These are phyloP conservation scores for Agelastica alni DNA, from an alignment of 2,888 invertebrate species.

Conservation along the genomic window DNA sequence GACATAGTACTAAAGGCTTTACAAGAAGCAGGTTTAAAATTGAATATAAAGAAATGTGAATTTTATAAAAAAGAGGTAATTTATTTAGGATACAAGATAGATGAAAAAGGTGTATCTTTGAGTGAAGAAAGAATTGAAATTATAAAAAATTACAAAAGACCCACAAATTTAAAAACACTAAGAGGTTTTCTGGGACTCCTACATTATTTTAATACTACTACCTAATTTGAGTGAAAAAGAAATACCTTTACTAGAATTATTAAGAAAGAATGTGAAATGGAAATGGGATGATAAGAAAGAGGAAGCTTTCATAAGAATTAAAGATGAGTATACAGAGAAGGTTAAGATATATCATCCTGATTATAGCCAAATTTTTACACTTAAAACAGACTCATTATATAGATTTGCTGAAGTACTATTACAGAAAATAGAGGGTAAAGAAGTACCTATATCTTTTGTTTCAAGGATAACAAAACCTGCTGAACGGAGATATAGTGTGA, in stretches of 20 bases:
- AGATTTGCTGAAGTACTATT: no score
- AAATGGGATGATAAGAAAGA: no score
- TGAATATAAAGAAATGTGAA: not conserved
- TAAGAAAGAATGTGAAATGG: not conserved
- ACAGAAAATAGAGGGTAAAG: conserved; percentile 3
- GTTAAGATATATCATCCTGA: not conserved
- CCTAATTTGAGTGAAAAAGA: not conserved
- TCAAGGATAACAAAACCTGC: conserved; percentile 4
- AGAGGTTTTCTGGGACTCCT: conserved; percentile 1
- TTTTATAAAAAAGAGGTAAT: not conserved
- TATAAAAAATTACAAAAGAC: not conserved
- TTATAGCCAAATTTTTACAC: not conserved
- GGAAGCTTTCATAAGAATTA: no score
- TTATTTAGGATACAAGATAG: not conserved
- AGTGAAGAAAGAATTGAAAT: not conserved
- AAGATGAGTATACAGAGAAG: not conserved
- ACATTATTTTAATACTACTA: not conserved
- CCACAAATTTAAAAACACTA: not conserved
- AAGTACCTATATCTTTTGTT: conserved; percentile 12
- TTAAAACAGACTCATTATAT: no score
- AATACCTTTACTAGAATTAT: not conserved
- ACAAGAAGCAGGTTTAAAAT: not conserved
- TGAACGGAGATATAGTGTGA: conserved; percentile 3
- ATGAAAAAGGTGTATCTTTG: no score
- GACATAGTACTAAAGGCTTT: no score